Conservation (phyloP, 2,113 vertebrate species). For the Saguinus imperator region DNA sequence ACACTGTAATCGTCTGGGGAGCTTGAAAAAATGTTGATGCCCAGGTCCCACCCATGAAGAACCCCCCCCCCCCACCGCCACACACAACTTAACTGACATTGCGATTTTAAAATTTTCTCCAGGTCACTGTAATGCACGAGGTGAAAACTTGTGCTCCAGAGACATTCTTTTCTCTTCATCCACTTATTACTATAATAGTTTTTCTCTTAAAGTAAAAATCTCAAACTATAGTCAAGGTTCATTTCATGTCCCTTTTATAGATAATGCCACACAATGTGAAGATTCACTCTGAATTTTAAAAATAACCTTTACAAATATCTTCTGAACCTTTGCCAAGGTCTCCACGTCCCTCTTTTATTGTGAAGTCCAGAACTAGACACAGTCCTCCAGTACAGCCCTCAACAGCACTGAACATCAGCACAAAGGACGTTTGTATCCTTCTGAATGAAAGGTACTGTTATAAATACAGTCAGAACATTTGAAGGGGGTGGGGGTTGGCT, state of each 20-base stretch:
- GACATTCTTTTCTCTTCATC: not conserved
- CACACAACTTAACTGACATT: not conserved
- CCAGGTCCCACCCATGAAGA: not conserved
- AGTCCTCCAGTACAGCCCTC: not conserved
- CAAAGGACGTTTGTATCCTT: slow-evolving; percentile 42
- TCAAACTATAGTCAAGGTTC: not conserved
- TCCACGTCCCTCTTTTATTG: not conserved
- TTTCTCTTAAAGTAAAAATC: not conserved
- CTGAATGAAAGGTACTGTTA: slow-evolving; percentile 55
- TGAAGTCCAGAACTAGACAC: slow-evolving; percentile 4
- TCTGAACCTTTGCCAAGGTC: not conserved
- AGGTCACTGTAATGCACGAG: not conserved
- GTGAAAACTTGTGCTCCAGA: not conserved
- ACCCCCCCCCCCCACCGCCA: no score
- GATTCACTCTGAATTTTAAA: slow-evolving; percentile 42
- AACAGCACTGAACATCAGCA: not conserved
- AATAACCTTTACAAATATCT: not conserved
- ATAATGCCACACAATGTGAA: not conserved
- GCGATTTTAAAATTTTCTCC: not conserved
- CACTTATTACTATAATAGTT: not conserved
- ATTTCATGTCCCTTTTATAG: not conserved
- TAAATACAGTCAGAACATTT: slow-evolving; percentile 2
- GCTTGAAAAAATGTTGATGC: not conserved
- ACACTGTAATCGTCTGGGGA: not conserved
- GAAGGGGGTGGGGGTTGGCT: not conserved